A percentile compares a stretch with the other conserved stretches of the same genome.
These are phyloP conservation scores for Pterophyllum scalare DNA, from an alignment of 2,113 vertebrate species.

Conservation along the genomic window DNA sequence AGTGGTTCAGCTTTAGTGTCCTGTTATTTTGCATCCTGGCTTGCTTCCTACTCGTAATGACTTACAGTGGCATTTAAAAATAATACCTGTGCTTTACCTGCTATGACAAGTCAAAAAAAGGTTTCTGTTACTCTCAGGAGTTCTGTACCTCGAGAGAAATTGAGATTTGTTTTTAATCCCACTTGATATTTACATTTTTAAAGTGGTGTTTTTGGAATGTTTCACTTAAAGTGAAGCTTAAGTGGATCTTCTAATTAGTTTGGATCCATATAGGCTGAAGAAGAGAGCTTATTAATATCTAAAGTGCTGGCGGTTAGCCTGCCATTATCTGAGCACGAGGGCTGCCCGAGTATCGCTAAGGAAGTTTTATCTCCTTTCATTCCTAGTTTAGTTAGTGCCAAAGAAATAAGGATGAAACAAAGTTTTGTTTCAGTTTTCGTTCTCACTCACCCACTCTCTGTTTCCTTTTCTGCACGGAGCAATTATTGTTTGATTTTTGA, in stretches of 20 bases:
- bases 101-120: background rate
- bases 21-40: background rate
- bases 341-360: background rate
- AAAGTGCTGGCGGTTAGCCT: background rate
- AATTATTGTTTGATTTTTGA: conserved; percentile 7
- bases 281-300: conserved; percentile 11
- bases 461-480: conserved; percentile 12
- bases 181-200: background rate
- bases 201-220: background rate
- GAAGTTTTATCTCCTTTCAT: conserved; percentile 9
- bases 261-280: background rate
- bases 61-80: background rate
- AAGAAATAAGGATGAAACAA: conserved; percentile 13
- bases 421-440: conserved; percentile 8
- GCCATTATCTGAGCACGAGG: conserved; percentile 4
- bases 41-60: background rate
- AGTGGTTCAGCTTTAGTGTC: conserved; percentile 1
- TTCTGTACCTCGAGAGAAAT: background rate
- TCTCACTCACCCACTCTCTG: background rate
- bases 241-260: conserved; percentile 9
- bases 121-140: background rate
- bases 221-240: conserved; percentile 21
- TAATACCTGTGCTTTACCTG: background rate
- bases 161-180: background rate
- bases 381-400: conserved; percentile 10